Conservation (phyloP, 2,888 invertebrate genomes). For the Serripes groenlandicus region DNA sequence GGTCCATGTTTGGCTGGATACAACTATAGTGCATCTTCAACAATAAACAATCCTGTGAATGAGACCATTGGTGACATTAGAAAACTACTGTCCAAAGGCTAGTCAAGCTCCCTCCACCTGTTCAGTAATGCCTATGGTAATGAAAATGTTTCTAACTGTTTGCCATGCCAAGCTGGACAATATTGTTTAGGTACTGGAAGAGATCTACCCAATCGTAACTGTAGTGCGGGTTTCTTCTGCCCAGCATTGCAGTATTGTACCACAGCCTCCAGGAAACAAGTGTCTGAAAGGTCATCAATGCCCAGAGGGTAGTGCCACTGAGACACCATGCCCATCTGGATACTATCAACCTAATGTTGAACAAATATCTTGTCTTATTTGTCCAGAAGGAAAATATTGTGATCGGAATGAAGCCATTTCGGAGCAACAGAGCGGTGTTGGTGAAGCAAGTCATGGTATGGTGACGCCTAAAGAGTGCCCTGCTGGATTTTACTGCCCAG, state of each 20-base stretch:
- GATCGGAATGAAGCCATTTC: conserved; percentile 83
- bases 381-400: conserved; percentile 84
- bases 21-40: conserved; percentile 81
- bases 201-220: conserved; percentile 79
- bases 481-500: conserved; percentile 84
- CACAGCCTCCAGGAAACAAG: conserved; percentile 82
- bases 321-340: conserved; percentile 82
- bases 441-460: conserved; percentile 83
- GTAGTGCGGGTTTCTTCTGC: conserved; percentile 83
- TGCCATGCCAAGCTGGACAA: conserved; percentile 83
- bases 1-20: conserved; percentile 82
- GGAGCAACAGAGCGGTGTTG: conserved; percentile 83
- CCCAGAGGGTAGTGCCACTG: conserved; percentile 79
- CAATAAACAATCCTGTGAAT: conserved; percentile 82
- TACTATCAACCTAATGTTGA: conserved; percentile 80
- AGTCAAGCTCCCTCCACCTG: conserved; percentile 81
- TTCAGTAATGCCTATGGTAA: conserved; percentile 77
- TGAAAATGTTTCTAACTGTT: conserved; percentile 81
- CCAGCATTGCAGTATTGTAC: conserved; percentile 78
- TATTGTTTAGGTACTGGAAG: conserved; percentile 82
- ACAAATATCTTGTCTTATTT: conserved; percentile 78
- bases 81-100: conserved; percentile 83
- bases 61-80: conserved; percentile 84
- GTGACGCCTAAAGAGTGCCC: conserved; percentile 84
- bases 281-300: conserved; percentile 84